Conservation (phyloP, 2,113 vertebrate genomes). For the Cardinalis cardinalis region DNA sequence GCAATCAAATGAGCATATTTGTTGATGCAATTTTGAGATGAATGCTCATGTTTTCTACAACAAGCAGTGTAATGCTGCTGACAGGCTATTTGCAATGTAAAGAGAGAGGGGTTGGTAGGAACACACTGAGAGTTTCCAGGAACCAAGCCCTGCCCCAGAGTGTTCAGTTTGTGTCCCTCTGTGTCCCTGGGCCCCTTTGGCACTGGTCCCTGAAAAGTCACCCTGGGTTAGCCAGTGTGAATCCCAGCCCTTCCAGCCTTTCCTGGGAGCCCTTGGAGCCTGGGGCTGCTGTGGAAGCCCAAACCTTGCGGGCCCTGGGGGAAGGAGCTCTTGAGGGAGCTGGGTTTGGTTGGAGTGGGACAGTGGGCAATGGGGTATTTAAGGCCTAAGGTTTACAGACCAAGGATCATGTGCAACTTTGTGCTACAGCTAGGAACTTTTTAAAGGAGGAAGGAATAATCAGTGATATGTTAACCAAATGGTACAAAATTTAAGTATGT, state of each 20-base stretch:
- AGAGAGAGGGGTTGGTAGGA: background rate
- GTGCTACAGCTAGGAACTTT: background rate
- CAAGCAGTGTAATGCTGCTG: background rate
- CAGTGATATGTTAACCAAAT: accelerated
- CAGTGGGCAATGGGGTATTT: background rate
- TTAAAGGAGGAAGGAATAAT: background rate
- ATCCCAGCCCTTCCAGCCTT: accelerated
- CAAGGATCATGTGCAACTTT: background rate
- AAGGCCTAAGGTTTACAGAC: background rate
- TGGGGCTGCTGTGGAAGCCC: background rate
- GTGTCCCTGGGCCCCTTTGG: background rate
- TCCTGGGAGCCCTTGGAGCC: background rate
- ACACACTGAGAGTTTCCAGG: background rate
- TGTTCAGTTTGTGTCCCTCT: background rate
- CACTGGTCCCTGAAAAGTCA: background rate
- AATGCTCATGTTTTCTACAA: background rate
- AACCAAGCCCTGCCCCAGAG: background rate
- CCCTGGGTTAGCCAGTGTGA: background rate
- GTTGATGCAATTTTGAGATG: background rate
- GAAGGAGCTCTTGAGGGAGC: background rate
- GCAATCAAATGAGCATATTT: background rate
- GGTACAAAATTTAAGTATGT: background rate
- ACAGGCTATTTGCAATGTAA: background rate
- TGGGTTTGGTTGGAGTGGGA: background rate
- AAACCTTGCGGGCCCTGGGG: background rate